phyloP scores from a whole-genome alignment of 2,797 vertebrate species.

The Antrozous pallidus region DNA sequence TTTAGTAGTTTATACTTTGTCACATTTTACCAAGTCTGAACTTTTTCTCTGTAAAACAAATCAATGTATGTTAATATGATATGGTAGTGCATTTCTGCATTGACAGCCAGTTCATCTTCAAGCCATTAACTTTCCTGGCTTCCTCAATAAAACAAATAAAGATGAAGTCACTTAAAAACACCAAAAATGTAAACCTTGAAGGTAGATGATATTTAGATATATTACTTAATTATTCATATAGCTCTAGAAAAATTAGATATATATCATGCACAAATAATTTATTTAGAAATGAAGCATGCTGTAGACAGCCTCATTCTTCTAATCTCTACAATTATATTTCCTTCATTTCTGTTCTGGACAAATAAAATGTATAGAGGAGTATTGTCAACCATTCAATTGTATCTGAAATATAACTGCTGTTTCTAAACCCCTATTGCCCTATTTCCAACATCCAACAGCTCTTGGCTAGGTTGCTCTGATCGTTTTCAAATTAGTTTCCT shows the following conservation, averaged over 20 bases:
- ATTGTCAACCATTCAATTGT: not conserved
- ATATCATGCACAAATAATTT: not conserved
- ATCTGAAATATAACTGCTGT: not conserved
- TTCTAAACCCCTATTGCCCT: not conserved
- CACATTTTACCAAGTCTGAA: slow-evolving; percentile 46
- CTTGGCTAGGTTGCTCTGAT: not conserved
- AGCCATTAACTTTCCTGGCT: slow-evolving; percentile 42
- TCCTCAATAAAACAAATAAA: slow-evolving; percentile 13
- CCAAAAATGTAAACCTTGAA: not conserved
- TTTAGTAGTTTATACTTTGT: slow-evolving; percentile 44
- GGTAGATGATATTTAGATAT: slow-evolving; percentile 13
- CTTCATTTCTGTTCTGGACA: not conserved
- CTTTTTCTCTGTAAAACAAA: slow-evolving; percentile 32
- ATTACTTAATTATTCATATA: slow-evolving; percentile 10
- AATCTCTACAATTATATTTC: not conserved
- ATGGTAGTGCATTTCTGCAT: not conserved
- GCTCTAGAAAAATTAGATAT: not conserved
- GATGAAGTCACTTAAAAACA: slow-evolving; percentile 45
- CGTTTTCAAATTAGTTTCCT: not conserved
- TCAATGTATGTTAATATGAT: slow-evolving; percentile 58
- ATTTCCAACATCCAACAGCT: not conserved
- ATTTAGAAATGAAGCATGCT: not conserved
- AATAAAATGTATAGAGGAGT: not conserved
- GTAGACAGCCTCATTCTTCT: not conserved
- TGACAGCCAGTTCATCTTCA: slow-evolving; percentile 53